Percentiles rank a stretch among this genome's conserved stretches.
These are phyloP conservation scores for Macaria notata DNA, from an alignment of 2,888 invertebrate genomes.

Conservation along the genomic window DNA sequence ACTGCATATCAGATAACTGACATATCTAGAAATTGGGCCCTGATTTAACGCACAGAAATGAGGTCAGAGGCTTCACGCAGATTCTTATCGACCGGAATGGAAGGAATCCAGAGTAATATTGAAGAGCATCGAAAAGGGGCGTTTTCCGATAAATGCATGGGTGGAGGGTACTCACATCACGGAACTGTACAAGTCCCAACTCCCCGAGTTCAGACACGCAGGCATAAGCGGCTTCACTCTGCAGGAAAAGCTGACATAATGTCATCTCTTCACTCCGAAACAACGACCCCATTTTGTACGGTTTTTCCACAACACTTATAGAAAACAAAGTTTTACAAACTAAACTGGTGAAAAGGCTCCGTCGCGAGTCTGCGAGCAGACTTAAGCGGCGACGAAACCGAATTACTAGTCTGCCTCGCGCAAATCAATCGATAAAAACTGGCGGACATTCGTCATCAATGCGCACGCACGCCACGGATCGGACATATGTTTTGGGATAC, in stretches of 20 bases:
- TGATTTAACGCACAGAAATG: slow-evolving; percentile 41
- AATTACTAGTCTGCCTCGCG: slow-evolving; percentile 45
- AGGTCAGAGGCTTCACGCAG: slow-evolving; percentile 51
- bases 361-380: slow-evolving; percentile 75
- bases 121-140: slow-evolving; percentile 28
- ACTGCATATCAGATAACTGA: slow-evolving; percentile 31
- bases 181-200: slow-evolving; percentile 97
- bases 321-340: slow-evolving; percentile 48
- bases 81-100: slow-evolving; percentile 14
- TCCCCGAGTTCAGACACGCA: slow-evolving; percentile 99
- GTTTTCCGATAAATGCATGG: slow-evolving; percentile 32
- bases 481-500: slow-evolving; percentile 45
- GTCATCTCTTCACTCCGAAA: slow-evolving; percentile 99
- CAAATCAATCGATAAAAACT: slow-evolving; percentile 63
- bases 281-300: slow-evolving; percentile 90
- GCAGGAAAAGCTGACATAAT: slow-evolving; percentile 98
- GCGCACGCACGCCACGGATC: slow-evolving; percentile 50
- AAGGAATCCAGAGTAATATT: not conserved
- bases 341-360: slow-evolving; percentile 49
- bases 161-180: slow-evolving; percentile 88
- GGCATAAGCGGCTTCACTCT: slow-evolving; percentile 99
- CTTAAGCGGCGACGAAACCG: slow-evolving; percentile 72
- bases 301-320: slow-evolving; percentile 48
- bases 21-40: slow-evolving; percentile 37
- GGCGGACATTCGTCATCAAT: slow-evolving; percentile 49